Percentiles rank a stretch among this genome's conserved stretches.
These are phyloP conservation scores for Drosophila triauraria DNA, from an alignment of 1,140 invertebrate species.

Conservation along the genomic window DNA sequence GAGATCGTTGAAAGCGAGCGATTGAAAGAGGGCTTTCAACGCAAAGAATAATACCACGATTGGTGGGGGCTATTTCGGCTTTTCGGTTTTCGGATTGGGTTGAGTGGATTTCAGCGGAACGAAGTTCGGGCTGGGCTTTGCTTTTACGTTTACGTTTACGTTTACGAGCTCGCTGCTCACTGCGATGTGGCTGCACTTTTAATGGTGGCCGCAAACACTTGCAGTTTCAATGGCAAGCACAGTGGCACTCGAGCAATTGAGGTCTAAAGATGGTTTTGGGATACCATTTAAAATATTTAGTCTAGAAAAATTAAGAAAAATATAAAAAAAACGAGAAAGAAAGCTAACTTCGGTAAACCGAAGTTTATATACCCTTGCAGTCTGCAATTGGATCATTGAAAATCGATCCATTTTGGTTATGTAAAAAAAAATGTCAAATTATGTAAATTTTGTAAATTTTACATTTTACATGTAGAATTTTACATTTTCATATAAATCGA, in stretches of 20 bases:
- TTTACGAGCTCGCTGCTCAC: constrained; percentile 52
- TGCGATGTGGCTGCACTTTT: constrained; percentile 44
- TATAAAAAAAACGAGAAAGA: no score
- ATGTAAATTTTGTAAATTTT: no score
- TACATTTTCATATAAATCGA: no score
- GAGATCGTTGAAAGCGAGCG: constrained; percentile 51
- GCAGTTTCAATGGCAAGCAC: constrained; percentile 60
- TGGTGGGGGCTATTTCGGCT: not conserved
- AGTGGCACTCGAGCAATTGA: constrained; percentile 7
- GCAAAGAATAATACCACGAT: constrained; percentile 17
- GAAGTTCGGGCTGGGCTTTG: constrained; percentile 44
- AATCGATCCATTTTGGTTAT: no score
- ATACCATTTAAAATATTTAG: not conserved
- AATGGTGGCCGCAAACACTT: constrained; percentile 61
- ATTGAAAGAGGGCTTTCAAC: constrained; percentile 42
- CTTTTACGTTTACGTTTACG: constrained; percentile 6
- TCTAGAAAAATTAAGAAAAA: not conserved
- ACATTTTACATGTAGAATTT: no score
- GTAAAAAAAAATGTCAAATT: no score
- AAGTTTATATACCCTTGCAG: no score
- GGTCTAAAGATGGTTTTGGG: no score
- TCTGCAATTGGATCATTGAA: no score
- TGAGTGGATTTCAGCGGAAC: constrained; percentile 50
- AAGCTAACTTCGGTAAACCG: no score
- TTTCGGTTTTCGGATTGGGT: constrained; percentile 28